Evolutionary conservation across 2,113 vertebrate genomes (phyloP), one percentile per base, ranked within the genome.

Genomic region (Falco punctatus): DNA sequence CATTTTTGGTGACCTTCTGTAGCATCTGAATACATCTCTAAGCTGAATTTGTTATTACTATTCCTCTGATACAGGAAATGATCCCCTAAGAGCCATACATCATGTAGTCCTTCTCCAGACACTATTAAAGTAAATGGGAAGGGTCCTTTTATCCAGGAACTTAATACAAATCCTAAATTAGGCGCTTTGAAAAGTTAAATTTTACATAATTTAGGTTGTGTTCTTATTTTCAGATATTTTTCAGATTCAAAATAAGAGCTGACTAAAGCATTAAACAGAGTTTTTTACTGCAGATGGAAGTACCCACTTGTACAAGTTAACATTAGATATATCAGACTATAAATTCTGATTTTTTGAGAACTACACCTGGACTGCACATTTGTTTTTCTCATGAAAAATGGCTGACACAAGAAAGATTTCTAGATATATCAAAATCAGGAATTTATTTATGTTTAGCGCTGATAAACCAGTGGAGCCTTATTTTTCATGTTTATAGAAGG

Each of bases 241-340:
- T 91, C 59, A 94, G 52, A 72, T 92, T 42, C 33, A 88, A 95
- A 97, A 75, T 27, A 92, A 86, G 23, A 94, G 8, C 27, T 81
- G 49, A 52, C 22, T 58, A 79, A 73, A 42, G 27, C 21, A 6
- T 61, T 85, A 91, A 78, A 32, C 9, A 32, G 71, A 92, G 55
- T 46, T 79, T 35, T 90, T 94, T 89, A 81, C 9, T 92, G 40
- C 8, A 86, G 38, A 51, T 77, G 30, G 51, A 94, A 90, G 10
- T 73, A 84, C 48, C 72, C 17, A 22, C 27, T 11, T 58, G 14
- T 44, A 46, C 6, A 80, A 87, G 33, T 65, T 64, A 92, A 48
- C 22, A 51, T 82, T 61, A 65, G 8, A 55, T 64, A 13, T 33
- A 51, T 57, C 19, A 62, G 5, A 40, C 26, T 18, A 40, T 84